Percentiles rank a stretch among this genome's conserved stretches.
phyloP scores from a whole-genome alignment of 2,888 invertebrate genomes.

The Yponomeuta sedellus region DNA sequence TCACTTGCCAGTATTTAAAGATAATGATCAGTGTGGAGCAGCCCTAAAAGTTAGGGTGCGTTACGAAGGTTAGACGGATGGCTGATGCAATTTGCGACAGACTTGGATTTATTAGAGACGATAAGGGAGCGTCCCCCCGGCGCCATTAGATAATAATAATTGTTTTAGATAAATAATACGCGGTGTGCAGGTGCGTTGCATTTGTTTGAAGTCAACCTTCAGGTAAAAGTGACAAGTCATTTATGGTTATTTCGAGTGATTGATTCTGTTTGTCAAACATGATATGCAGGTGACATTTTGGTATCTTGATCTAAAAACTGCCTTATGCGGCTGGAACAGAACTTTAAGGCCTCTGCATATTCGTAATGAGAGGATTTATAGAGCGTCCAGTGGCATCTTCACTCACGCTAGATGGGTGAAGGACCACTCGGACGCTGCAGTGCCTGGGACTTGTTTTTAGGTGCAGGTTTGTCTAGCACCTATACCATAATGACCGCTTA shows the following conservation, averaged over 20 bases:
- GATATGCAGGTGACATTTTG: too few relatives aligned
- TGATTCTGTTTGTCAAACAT: not conserved
- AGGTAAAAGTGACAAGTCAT: not conserved
- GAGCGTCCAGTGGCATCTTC: too few relatives aligned
- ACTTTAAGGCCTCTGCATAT: too few relatives aligned
- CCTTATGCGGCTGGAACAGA: too few relatives aligned
- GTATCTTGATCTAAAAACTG: too few relatives aligned
- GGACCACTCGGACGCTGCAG: too few relatives aligned
- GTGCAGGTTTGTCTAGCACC: too few relatives aligned
- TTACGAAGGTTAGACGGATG: conserved; percentile 71
- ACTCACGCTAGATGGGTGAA: too few relatives aligned
- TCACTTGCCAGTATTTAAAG: too few relatives aligned
- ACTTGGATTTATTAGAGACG: conserved; percentile 67
- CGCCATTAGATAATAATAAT: conserved; percentile 30
- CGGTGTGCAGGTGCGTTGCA: conserved; percentile 7
- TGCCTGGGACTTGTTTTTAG: too few relatives aligned
- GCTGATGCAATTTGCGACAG: conserved; percentile 70
- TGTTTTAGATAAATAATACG: conserved; percentile 24
- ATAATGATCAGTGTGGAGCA: not conserved
- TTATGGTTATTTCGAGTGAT: not conserved
- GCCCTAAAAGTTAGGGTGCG: conserved; percentile 40
- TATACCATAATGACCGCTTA: too few relatives aligned
- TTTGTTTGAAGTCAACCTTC: conserved; percentile 6
- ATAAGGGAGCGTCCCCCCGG: conserved; percentile 55
- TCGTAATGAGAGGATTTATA: too few relatives aligned